Evolutionary conservation across 92 coral and sea anemone species (phyloP).

Genomic region (Zoanthus sansibaricus): DNA sequence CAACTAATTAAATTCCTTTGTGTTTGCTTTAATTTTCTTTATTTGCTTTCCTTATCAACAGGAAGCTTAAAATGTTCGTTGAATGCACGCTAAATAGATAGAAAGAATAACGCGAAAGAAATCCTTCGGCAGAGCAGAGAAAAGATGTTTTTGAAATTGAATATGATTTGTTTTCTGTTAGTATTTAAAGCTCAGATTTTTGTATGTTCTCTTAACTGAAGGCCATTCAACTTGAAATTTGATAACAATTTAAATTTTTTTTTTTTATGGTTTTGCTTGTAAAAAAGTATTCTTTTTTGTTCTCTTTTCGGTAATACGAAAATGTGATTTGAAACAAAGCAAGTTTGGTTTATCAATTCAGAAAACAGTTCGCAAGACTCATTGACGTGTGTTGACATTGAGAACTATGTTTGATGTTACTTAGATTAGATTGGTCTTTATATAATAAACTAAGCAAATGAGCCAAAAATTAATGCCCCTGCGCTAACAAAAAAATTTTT

Average conservation of each 20-base stretch:
- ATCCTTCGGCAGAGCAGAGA: background rate
- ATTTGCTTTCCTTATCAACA: conserved; percentile 2
- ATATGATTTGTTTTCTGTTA: background rate
- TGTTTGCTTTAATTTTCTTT: background rate
- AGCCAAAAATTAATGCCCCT: too few relatives aligned
- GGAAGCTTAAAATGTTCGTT: background rate
- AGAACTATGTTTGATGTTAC: too few relatives aligned
- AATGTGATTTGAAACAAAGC: too few relatives aligned
- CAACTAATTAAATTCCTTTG: background rate
- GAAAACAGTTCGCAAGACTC: too few relatives aligned
- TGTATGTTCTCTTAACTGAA: background rate
- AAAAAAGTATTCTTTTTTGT: background rate
- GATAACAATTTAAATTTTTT: background rate
- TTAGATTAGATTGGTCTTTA: too few relatives aligned
- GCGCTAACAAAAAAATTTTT: too few relatives aligned
- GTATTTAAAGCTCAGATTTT: background rate
- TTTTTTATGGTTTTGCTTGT: background rate
- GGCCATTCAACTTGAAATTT: background rate
- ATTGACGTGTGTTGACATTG: too few relatives aligned
- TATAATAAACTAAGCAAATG: too few relatives aligned
- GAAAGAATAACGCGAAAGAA: background rate
- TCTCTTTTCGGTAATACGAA: too few relatives aligned
- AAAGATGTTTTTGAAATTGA: background rate
- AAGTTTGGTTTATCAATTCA: too few relatives aligned
- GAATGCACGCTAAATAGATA: background rate